Evolutionary conservation across 2,113 vertebrate genomes (phyloP), one percentile per base, ranked within the genome.

Genomic region (Noturus placidus): DNA sequence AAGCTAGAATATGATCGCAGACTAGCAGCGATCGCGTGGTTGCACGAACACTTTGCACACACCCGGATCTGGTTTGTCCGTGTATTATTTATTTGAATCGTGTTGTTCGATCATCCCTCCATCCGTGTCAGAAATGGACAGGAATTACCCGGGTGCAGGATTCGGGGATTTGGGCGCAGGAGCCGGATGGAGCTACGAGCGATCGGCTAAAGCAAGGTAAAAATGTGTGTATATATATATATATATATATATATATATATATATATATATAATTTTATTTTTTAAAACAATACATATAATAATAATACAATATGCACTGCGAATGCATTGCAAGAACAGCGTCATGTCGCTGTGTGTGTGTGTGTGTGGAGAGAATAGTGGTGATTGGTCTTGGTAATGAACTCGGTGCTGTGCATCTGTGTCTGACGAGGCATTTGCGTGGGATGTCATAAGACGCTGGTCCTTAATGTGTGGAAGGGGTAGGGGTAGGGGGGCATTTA

Each of bases 141-240:
- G 97, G 94, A 97, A 98, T 96, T 98, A 98, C 95, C 96, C 97
- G 91, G 96, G 96, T 95, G 96, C 97, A 94, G 97, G 97, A 91
- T 98, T 97, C 91, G 97, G 97, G 88, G 97, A 98, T 96, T 93
- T 98, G 95, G 97, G 96, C 93, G 96, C 97, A 94, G 97, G 97
- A 95, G 95, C 97, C 95, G 97, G 97, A 97, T 98, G 97, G 97
- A 98, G 96, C 96, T 98, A 98, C 96, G 97, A 97, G 94, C 95
- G 97, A 95, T 96, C 97, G 91, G 97, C 97, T 88, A 98, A 98
- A 96, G 97, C 97, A 95, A 98, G 97, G 97, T 98, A 96, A 96
- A 0, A 7, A 50, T 50, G 2, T n/a, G 4, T 76, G n/a, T 14
- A n/a, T 2, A 50, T 50, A 6, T n/a, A 11, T 76, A 50, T 14